These are phyloP conservation scores for Zoanthus solanderi DNA, from an alignment of 92 coral and sea anemone species.

Conservation along the genomic window DNA sequence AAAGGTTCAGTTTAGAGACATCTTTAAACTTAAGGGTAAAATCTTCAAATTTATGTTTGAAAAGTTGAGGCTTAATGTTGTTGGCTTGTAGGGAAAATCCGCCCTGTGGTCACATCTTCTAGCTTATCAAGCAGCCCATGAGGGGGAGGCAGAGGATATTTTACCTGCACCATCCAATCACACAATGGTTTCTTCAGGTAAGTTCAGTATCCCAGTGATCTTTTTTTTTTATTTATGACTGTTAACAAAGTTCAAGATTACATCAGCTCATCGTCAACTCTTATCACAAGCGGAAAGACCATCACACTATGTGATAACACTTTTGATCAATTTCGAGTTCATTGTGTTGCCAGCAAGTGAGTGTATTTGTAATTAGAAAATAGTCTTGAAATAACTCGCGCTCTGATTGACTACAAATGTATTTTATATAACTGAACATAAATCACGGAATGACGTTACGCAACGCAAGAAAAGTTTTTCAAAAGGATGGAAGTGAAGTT, in stretches of 20 bases:
- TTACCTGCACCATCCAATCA: slow-evolving; percentile 59
- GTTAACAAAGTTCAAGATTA: too few species aligned
- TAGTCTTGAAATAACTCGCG: too few species aligned
- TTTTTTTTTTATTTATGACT: too few species aligned
- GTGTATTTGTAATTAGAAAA: too few species aligned
- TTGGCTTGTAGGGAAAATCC: slow-evolving; percentile 82
- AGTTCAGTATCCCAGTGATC: not conserved
- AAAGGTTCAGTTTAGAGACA: not conserved
- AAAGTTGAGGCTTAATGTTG: not conserved
- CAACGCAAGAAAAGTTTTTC: too few species aligned
- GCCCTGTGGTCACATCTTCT: slow-evolving; percentile 95
- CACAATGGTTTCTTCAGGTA: slow-evolving; percentile 73
- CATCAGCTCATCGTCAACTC: too few species aligned
- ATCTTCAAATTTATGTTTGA: not conserved
- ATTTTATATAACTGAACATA: too few species aligned
- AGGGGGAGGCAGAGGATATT: slow-evolving; percentile 63
- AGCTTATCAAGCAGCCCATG: slow-evolving; percentile 85
- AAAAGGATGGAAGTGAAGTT: too few species aligned
- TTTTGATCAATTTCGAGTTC: too few species aligned
- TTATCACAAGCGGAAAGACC: not conserved
- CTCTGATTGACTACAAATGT: too few species aligned
- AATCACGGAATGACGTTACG: too few species aligned
- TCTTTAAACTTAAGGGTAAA: not conserved
- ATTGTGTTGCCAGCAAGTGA: too few species aligned
- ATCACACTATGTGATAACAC: not conserved